Base-by-base conservation (phyloP, 2,797 vertebrate genomes). In the Danio aesculapii region DNA sequence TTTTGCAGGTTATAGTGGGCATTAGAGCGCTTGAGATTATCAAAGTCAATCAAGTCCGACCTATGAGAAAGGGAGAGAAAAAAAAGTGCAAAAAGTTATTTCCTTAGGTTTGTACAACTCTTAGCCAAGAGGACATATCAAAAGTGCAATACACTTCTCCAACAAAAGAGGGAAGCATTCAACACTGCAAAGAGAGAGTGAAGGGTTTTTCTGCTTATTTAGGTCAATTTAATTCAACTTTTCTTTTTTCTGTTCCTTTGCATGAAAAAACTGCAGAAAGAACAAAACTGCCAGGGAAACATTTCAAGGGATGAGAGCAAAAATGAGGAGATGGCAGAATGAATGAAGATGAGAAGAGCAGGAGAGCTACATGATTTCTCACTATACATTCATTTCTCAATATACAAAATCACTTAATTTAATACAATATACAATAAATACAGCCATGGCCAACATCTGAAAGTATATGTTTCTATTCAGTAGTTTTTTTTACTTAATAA, bases 1-100 rank as follows among this genome's bases (percentile, higher is more conserved):
- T 97, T 98, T 82, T 97, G 96, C 49, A 99, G 95, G 89, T 99
- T 99, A 92, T 98, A 96, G 87, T 98, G 97, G 70, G 97, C 97
- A 1, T 98, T 99, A 77, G 97, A 98, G 77, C 95, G 95, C 87
- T 96, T 97, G 87, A 99, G 87, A 44, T 92, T 94, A 86, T 96
- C 97, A 79, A 99, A 97, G 85, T 98, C 97, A 85, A 99, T 95
- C 85, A 99, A 86, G 87, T 99, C 97, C 0, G 97, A 91, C 90
- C 97, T 98, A 89, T 39, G 14, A 74, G 49, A 59, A 16, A 66
- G 17, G 70, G 14, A 62, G 16, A 46, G 14, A 70, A 44, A 61
- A 9, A 19, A 44, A 1, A n/a, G 50, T 52, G 0, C 50, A 41
- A 39, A 30, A 75, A 13, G 14, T 14, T 49, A 12, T 44, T 8